Evolutionary conservation across 2,113 vertebrate species (phyloP), one percentile per base, ranked within the genome.

Genomic region (Aspiorhynchus laticeps): DNA sequence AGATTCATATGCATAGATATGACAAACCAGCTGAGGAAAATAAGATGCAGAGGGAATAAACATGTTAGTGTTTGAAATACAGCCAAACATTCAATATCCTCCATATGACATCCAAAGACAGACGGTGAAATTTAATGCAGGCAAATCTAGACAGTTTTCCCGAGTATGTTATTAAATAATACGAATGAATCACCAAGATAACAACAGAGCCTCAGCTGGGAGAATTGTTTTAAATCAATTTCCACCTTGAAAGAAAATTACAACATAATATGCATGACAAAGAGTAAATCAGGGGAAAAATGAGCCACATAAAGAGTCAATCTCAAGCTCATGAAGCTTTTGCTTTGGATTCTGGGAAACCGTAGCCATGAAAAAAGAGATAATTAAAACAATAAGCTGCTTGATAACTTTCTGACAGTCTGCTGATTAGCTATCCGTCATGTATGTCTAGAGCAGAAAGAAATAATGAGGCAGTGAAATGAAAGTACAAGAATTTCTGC

Each of bases 121-220:
- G 86, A 56, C 65, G 69, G 76, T 79, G 63, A 86, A 76, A 75
- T 84, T 80, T 81, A 84, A 86, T 36, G 38, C 63, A n/a, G 51
- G 36, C 48, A 71, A 48, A 84, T 85, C 85, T 81, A 28, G 83
- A 87, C 73, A 74, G 74, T 75, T 88, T 75, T 86, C 81, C 81
- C 43, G 71, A 73, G 31, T 67, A 28, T 61, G 86, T 86, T 91
- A 88, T 89, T 41, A 82, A 88, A 90, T 84, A 63, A 89, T 89
- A 48, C 4, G 11, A 48, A 85, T n/a, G 21, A 19, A 43, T 81
- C 79, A 65, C 80, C 86, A 59, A 67, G 31, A 85, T 46, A 46
- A 31, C 87, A 63, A 19, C 51, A 21, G 61, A 59, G 65, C 53
- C 28, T 56, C 74, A 79, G 69, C 88, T 83, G 87, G 71, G 51